phyloP scores from a whole-genome alignment of 2,888 invertebrate species.

The Camponotus fellah region DNA sequence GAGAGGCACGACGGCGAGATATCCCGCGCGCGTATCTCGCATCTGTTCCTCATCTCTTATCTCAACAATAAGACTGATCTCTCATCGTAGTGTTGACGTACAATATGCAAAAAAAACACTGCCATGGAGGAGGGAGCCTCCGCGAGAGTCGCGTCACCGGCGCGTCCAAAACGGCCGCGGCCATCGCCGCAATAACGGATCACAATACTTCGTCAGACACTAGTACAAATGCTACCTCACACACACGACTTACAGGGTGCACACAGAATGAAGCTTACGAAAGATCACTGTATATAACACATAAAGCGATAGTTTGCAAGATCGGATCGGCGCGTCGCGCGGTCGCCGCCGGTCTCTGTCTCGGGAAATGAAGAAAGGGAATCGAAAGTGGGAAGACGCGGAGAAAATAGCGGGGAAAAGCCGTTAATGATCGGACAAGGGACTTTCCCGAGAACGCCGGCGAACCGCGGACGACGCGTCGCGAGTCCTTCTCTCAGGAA shows the following conservation, averaged over 20 bases:
- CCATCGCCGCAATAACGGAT: slow-evolving; percentile 70
- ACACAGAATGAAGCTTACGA: slow-evolving; percentile 76
- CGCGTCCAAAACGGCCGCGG: slow-evolving; percentile 50
- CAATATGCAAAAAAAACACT: slow-evolving; percentile 37
- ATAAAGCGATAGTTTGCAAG: slow-evolving; percentile 75
- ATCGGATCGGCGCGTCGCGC: slow-evolving; percentile 52
- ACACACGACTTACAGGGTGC: slow-evolving; percentile 85
- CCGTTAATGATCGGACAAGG: slow-evolving; percentile 28
- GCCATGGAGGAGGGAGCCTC: slow-evolving; percentile 32
- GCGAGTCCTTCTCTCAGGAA: slow-evolving; percentile 84
- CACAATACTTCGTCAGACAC: slow-evolving; percentile 81
- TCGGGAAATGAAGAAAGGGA: neutral
- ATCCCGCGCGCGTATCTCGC: slow-evolving; percentile 13
- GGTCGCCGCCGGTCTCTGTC: neutral
- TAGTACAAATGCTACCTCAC: slow-evolving; percentile 86
- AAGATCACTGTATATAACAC: slow-evolving; percentile 79
- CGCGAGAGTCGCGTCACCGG: slow-evolving; percentile 26
- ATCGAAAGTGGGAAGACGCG: neutral
- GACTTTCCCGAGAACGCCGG: slow-evolving; percentile 47
- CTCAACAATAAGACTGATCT: slow-evolving; percentile 57
- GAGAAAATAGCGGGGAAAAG: slow-evolving; percentile 20
- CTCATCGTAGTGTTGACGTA: slow-evolving; percentile 49
- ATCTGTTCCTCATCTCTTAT: slow-evolving; percentile 30
- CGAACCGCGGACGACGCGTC: slow-evolving; percentile 64
- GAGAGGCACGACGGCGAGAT: neutral